These are phyloP conservation scores for Acanthurus tractus DNA, from an alignment of 2,797 vertebrate genomes.

Conservation along the genomic window DNA sequence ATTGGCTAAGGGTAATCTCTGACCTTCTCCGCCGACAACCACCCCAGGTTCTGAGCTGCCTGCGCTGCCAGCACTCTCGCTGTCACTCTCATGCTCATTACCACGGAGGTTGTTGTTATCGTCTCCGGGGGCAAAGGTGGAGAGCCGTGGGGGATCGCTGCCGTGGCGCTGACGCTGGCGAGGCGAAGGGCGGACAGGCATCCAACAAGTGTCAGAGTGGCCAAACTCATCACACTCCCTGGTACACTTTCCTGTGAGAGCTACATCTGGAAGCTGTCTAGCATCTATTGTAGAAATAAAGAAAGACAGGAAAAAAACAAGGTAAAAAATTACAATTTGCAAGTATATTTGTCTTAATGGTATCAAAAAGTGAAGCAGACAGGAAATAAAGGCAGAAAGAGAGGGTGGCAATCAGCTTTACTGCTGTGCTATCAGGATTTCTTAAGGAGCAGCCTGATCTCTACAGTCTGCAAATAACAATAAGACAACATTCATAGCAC, in stretches of 20 bases:
- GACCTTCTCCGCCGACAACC: slow-evolving; percentile 72
- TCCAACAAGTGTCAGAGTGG: slow-evolving; percentile 98
- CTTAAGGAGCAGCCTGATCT: neutral
- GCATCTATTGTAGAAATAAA: slow-evolving; percentile 85
- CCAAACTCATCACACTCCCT: slow-evolving; percentile 96
- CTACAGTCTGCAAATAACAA: no score
- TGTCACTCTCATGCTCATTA: slow-evolving; percentile 85
- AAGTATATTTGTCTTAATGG: neutral
- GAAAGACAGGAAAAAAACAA: slow-evolving; percentile 18
- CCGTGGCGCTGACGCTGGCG: slow-evolving; percentile 90
- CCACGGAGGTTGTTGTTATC: slow-evolving; percentile 90
- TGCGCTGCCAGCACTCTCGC: slow-evolving; percentile 81
- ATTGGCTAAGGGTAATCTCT: slow-evolving; percentile 91
- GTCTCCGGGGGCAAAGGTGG: slow-evolving; percentile 94
- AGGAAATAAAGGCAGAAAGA: neutral
- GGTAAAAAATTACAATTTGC: neutral
- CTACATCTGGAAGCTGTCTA: slow-evolving; percentile 96
- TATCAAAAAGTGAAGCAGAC: neutral
- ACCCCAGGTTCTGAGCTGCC: slow-evolving; percentile 82
- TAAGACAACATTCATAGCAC: no score
- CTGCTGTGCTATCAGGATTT: neutral
- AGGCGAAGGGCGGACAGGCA: slow-evolving; percentile 93
- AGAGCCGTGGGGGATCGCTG: slow-evolving; percentile 93
- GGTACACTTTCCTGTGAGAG: slow-evolving; percentile 96
- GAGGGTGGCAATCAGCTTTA: neutral